phyloP scores from a whole-genome alignment of 2,113 vertebrate species.

The Hemibagrus wyckioides region DNA sequence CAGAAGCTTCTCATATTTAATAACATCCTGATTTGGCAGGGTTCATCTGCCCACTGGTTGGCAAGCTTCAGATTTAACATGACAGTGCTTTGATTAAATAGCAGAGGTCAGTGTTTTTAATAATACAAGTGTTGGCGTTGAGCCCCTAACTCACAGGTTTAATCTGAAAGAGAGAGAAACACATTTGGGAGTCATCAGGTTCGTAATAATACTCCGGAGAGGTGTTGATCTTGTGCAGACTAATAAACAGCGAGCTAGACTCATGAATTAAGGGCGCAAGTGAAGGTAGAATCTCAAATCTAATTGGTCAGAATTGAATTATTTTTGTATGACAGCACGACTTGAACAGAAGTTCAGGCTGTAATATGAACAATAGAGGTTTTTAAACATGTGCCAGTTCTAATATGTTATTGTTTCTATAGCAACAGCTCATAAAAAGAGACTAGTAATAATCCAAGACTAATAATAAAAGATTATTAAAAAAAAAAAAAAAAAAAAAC shows the following conservation, averaged over 20 bases:
- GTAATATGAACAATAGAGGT: neutral
- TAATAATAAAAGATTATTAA: neutral
- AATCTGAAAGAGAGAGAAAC: conserved; percentile 21
- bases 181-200: neutral
- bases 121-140: conserved; percentile 29
- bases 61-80: conserved; percentile 40
- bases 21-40: conserved; percentile 48
- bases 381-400: neutral
- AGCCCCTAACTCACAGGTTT: conserved; percentile 10
- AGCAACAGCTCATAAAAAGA: neutral
- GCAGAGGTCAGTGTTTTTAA: conserved; percentile 50
- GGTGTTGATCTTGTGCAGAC: neutral
- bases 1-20: conserved; percentile 45
- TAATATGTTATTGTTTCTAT: neutral
- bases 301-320: neutral
- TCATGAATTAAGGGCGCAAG: neutral
- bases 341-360: neutral
- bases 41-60: conserved; percentile 22
- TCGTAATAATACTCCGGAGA: neutral
- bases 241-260: neutral
- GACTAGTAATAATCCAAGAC: neutral
- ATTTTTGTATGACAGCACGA: neutral
- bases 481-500: too few species aligned
- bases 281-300: neutral
- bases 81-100: conserved; percentile 46